Percentiles rank a stretch among this genome's conserved stretches.
Conservation (phyloP, 2,113 vertebrate species). For the Genyomyrus donnyi region DNA sequence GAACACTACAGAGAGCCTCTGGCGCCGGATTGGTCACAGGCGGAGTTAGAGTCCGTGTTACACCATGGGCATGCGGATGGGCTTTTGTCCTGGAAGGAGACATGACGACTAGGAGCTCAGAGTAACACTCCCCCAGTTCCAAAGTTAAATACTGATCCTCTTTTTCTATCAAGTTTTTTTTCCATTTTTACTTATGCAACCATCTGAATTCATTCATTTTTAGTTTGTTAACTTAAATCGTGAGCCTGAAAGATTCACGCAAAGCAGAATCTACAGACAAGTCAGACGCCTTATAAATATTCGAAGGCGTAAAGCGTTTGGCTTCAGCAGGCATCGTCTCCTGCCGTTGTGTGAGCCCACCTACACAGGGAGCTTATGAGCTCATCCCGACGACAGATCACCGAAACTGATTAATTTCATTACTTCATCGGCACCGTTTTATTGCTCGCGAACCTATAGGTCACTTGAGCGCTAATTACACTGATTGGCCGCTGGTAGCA, state of each 20-base stretch:
- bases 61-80: neutral
- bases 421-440: neutral
- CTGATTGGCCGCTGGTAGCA: neutral
- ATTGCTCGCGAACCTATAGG: neutral
- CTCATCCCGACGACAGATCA: neutral
- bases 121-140: neutral
- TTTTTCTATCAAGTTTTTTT: neutral
- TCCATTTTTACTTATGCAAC: neutral
- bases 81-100: neutral
- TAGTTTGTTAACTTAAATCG: neutral
- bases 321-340: neutral
- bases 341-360: neutral
- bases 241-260: neutral
- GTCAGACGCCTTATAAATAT: neutral
- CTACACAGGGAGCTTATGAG: neutral
- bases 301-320: neutral
- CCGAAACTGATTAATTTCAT: neutral
- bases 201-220: neutral
- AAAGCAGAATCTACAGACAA: neutral
- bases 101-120: neutral
- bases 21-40: neutral
- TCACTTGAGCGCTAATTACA: too few relatives aligned
- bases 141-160: neutral
- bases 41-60: neutral
- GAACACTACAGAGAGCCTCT: neutral